Evolutionary conservation across 2,113 vertebrate genomes (phyloP), one percentile per base, ranked within the genome.

Genomic region (Salvator merianae): DNA sequence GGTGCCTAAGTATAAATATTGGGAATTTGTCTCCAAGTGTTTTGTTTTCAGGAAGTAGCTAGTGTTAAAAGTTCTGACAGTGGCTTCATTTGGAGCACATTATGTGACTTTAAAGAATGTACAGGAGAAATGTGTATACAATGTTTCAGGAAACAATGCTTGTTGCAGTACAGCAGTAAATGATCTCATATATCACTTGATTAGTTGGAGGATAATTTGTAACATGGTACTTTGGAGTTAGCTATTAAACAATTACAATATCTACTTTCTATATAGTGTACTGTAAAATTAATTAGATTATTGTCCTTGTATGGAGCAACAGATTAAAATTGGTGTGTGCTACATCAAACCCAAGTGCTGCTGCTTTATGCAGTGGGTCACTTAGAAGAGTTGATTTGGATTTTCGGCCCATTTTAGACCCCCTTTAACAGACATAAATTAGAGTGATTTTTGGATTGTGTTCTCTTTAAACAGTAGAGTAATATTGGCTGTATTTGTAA

Each of bases 291-390:
- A 13, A 36, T 30, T 68, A 53, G 26, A 36, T 30, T 30, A 18
- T 53, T 69, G 32, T 68, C n/a, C 28, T 40, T 24, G 26, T 32
- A 16, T 71, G 30, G 40, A 32, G 2, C 40, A 59, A 43, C 24
- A 77, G 59, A 76, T 62, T 62, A 53, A 86, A 79, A 50, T 76
- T 30, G 38, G 76, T n/a, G 65, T 38, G 77, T 13, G 55, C 55
- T 59, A 20, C 20, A 59, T 36, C 1, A 0, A 28, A 0, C 66
- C 9, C 28, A 22, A 63, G 75, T 9, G 72, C 30, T 65, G 0
- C 47, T 22, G 36, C 20, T 72, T 5, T 79, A 26, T 28, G 30
- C 26, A 62, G 14, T 30, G n/a, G 74, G 36, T 32, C 59, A 40
- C 8, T 40, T 63, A 20, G 77, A 84, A 68, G 34, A 68, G 28